These are phyloP conservation scores for Saturnia pavonia DNA, from an alignment of 2,888 invertebrate species.

Conservation along the genomic window DNA sequence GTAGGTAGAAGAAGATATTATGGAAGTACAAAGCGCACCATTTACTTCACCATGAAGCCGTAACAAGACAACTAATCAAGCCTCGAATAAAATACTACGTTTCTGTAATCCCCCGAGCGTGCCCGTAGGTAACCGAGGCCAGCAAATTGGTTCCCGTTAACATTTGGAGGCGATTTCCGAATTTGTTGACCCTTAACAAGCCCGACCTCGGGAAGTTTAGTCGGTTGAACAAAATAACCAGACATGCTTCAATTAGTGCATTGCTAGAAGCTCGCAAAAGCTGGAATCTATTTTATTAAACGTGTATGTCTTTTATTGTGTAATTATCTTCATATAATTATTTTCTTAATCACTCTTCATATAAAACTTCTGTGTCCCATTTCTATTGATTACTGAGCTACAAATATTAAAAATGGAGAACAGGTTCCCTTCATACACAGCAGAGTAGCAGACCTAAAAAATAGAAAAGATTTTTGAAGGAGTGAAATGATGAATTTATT, in stretches of 20 bases:
- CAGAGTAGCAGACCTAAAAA: too few species aligned
- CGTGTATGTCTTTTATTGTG: neutral
- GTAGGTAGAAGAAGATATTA: too few species aligned
- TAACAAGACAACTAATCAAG: constrained; percentile 61
- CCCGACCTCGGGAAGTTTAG: constrained; percentile 61
- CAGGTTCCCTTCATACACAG: too few species aligned
- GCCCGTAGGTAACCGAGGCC: constrained; percentile 46
- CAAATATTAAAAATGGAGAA: too few species aligned
- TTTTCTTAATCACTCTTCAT: neutral
- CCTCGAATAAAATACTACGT: constrained; percentile 59
- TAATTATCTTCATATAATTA: neutral
- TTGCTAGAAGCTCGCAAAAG: constrained; percentile 13
- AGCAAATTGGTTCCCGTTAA: constrained; percentile 76
- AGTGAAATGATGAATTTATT: too few species aligned
- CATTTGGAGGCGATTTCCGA: constrained; percentile 75
- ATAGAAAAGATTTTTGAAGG: too few species aligned
- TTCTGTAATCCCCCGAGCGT: constrained; percentile 45
- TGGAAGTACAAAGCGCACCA: constrained; percentile 20
- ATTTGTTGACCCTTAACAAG: constrained; percentile 73
- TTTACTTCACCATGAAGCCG: constrained; percentile 28
- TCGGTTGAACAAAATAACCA: constrained; percentile 64
- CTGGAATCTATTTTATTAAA: neutral
- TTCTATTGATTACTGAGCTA: neutral
- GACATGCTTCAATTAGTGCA: constrained; percentile 75
- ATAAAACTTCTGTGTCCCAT: neutral